These are phyloP conservation scores for Drosophila triauraria DNA, from an alignment of 1,140 invertebrate genomes.

Conservation along the genomic window DNA sequence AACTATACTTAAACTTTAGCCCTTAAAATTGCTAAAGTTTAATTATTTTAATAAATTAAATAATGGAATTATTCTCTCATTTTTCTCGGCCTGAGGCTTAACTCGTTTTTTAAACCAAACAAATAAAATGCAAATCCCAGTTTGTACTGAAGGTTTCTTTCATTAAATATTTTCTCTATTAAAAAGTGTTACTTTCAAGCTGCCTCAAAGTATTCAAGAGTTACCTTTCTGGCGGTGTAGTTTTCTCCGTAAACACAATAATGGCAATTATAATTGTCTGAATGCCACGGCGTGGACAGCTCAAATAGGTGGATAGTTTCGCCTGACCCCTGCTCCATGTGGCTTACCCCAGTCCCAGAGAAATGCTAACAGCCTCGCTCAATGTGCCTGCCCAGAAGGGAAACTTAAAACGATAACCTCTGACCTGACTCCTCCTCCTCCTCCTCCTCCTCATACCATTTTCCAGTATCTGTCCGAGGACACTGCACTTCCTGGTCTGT, in stretches of 20 bases:
- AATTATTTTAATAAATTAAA: too few species aligned
- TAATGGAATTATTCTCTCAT: too few species aligned
- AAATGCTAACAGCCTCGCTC: constrained; percentile 49
- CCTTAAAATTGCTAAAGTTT: too few species aligned
- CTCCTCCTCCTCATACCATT: not conserved
- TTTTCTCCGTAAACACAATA: constrained; percentile 20
- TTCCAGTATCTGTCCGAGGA: not conserved
- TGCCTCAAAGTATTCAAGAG: too few species aligned
- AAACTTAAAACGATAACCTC: constrained; percentile 62
- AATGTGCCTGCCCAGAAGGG: constrained; percentile 14
- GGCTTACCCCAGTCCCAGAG: constrained; percentile 2
- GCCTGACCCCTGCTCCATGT: not conserved
- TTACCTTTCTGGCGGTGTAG: constrained; percentile 28
- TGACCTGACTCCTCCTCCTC: constrained; percentile 29
- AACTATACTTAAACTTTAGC: too few species aligned
- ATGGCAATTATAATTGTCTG: constrained; percentile 70
- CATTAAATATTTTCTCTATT: too few species aligned
- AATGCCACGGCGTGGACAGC: constrained; percentile 55
- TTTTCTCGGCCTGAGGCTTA: too few species aligned
- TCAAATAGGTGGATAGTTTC: constrained; percentile 60
- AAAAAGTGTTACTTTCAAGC: too few species aligned
- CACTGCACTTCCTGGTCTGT: constrained; percentile 56
- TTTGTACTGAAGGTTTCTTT: too few species aligned
- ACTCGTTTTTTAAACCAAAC: too few species aligned
- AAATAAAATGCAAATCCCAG: too few species aligned